phyloP scores from a whole-genome alignment of 2,797 vertebrate species.

The Scomberomorus guttatus region DNA sequence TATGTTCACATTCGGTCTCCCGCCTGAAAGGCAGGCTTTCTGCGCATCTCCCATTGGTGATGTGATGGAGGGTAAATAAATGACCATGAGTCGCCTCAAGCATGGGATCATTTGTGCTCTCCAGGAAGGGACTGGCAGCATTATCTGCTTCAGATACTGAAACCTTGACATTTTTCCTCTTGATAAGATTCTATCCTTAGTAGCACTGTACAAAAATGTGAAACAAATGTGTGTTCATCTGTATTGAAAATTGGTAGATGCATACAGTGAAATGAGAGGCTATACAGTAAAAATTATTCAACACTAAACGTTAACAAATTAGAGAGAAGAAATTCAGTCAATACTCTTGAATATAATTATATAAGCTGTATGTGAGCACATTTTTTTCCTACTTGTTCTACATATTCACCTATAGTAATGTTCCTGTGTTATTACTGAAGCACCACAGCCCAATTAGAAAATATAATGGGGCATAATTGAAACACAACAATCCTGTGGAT shows the following conservation, averaged over 20 bases:
- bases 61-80: constrained; percentile 73
- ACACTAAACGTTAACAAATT: not conserved
- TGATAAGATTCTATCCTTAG: constrained; percentile 50
- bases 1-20: constrained; percentile 64
- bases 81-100: constrained; percentile 58
- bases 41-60: constrained; percentile 66
- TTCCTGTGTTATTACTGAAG: constrained; percentile 8
- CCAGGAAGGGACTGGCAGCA: constrained; percentile 43
- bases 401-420: constrained; percentile 3
- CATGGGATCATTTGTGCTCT: constrained; percentile 62
- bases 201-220: constrained; percentile 17
- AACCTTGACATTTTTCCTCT: constrained; percentile 32
- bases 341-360: constrained; percentile 1
- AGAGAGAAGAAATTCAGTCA: not conserved
- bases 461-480: constrained; percentile 3
- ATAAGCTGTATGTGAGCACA: not conserved
- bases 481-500: constrained; percentile 20
- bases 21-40: constrained; percentile 69
- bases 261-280: not conserved
- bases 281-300: not conserved
- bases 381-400: not conserved
- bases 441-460: constrained; percentile 12
- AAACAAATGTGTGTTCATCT: not conserved
- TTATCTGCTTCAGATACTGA: constrained; percentile 38
- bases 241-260: not conserved